Conservation (phyloP, 2,888 invertebrate genomes). For the Coelopa pilipes region DNA sequence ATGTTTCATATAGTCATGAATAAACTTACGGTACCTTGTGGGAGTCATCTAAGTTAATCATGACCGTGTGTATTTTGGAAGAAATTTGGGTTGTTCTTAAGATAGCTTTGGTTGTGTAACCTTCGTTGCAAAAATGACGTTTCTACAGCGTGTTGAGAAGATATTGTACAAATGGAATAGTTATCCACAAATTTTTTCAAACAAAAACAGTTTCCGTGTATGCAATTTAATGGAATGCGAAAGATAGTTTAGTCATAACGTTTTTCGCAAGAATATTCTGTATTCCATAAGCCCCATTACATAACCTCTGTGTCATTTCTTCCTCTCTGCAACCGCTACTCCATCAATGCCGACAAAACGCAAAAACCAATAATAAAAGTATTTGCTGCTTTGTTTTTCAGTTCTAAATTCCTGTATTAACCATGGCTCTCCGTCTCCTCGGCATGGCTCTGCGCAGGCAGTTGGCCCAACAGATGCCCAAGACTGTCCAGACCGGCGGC, state of each 20-base stretch:
- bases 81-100: background rate
- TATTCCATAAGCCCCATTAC: background rate
- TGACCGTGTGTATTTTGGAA: background rate
- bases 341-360: background rate
- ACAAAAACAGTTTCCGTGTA: too few species aligned
- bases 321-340: background rate
- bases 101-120: slow-evolving; percentile 16
- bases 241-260: too few species aligned
- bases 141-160: background rate
- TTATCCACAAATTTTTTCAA: too few species aligned
- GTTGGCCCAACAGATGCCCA: slow-evolving; percentile 53
- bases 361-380: background rate
- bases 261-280: too few species aligned
- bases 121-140: background rate
- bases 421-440: slow-evolving; percentile 61
- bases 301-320: background rate
- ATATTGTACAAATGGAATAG: background rate
- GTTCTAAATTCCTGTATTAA: slow-evolving; percentile 27
- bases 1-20: background rate
- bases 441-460: slow-evolving; percentile 58
- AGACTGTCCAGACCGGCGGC: slow-evolving; percentile 51
- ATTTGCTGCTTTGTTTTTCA: background rate
- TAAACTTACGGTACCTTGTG: background rate
- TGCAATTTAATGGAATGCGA: too few species aligned
- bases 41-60: background rate